These are phyloP conservation scores for Phoebastria nigripes DNA, from an alignment of 2,797 vertebrate species.

Conservation along the genomic window DNA sequence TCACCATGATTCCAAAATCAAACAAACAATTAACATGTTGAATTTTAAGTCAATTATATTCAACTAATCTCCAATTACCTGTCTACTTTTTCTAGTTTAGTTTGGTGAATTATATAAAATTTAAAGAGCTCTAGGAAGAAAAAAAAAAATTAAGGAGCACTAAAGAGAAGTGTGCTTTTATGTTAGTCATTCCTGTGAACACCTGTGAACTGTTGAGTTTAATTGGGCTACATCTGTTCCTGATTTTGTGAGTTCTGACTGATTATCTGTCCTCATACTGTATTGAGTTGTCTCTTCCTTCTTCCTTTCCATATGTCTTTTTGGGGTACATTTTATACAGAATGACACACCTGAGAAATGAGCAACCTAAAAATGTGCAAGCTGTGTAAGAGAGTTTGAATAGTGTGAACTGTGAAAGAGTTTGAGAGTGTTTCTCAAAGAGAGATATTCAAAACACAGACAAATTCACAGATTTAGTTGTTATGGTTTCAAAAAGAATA, in stretches of 20 bases:
- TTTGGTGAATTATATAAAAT: not conserved
- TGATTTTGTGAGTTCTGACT: not conserved
- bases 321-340: not conserved
- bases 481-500: not conserved
- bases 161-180: not conserved
- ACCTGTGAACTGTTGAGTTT: slow-evolving; percentile 33
- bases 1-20: not conserved
- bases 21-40: not conserved
- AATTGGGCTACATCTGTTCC: slow-evolving; percentile 29
- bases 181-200: not conserved
- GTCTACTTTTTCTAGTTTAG: not conserved
- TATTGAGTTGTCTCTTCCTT: not conserved
- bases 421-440: not conserved
- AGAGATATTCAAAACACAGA: not conserved
- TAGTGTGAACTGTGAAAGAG: no score
- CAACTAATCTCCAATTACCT: not conserved
- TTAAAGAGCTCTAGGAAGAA: not conserved
- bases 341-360: not conserved
- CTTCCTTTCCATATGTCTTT: not conserved
- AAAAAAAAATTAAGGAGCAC: not conserved
- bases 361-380: not conserved
- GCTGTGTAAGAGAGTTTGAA: not conserved
- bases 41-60: not conserved
- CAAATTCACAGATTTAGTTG: not conserved
- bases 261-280: not conserved